Conservation (phyloP, 2,888 invertebrate species). For the Yponomeuta malinellus region DNA sequence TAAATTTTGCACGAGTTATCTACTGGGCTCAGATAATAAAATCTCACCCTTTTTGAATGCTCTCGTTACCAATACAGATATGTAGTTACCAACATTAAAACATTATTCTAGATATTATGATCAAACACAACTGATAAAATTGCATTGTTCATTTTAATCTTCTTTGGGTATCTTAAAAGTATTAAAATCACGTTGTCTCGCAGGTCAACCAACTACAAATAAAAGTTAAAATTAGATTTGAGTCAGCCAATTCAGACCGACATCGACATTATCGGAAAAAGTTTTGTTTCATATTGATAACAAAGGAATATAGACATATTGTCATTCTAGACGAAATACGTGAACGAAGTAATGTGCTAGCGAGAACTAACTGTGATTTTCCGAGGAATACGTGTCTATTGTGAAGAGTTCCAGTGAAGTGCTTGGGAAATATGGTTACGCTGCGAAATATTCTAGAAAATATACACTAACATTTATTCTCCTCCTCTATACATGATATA, state of each 20-base stretch:
- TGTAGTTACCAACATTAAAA: background rate
- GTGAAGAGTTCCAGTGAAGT: background rate
- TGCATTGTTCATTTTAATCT: background rate
- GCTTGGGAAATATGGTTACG: background rate
- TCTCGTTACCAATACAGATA: background rate
- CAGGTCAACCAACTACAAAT: background rate
- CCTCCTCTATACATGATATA: no score
- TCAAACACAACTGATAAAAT: background rate
- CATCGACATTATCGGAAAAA: background rate
- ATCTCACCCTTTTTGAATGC: background rate
- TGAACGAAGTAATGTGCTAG: background rate
- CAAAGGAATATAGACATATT: background rate
- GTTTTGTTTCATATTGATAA: background rate
- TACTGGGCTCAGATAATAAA: background rate
- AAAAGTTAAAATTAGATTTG: constrained; percentile 1
- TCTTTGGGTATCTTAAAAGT: background rate
- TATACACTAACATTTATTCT: background rate
- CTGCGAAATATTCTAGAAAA: background rate
- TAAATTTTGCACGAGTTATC: background rate
- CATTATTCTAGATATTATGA: background rate
- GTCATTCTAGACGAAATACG: background rate
- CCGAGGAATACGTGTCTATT: background rate
- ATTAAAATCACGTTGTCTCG: background rate
- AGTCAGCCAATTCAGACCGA: constrained; percentile 3
- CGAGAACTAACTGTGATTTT: background rate